phyloP scores from a whole-genome alignment of 2,113 vertebrate genomes.

The Aptenodytes patagonicus region DNA sequence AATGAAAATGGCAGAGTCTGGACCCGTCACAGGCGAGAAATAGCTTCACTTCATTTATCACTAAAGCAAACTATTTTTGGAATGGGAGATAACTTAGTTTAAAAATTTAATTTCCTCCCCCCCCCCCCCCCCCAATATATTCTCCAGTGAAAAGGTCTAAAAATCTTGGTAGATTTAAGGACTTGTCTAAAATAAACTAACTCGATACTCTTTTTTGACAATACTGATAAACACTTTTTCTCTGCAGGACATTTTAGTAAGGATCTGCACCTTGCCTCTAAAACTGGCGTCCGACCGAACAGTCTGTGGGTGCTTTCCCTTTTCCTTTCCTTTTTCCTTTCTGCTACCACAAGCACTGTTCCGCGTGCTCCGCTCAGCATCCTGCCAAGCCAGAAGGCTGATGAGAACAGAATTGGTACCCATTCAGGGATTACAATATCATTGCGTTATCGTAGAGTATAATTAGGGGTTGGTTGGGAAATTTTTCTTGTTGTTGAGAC shows the following conservation, averaged over 20 bases:
- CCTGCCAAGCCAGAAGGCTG: not conserved
- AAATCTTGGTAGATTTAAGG: not conserved
- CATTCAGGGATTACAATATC: not conserved
- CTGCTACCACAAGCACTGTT: not conserved
- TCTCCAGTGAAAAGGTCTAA: not conserved
- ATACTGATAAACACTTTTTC: not conserved
- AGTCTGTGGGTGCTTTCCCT: not conserved
- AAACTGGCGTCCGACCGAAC: not conserved
- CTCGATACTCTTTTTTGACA: not conserved
- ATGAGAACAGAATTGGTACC: not conserved
- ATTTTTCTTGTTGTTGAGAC: not conserved
- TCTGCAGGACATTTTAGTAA: not conserved
- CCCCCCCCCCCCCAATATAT: too few relatives aligned
- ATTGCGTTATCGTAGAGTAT: rapidly evolving
- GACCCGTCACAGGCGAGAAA: not conserved
- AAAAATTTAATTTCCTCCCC: not conserved
- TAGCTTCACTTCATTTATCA: not conserved
- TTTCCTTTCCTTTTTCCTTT: not conserved
- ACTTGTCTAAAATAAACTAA: not conserved
- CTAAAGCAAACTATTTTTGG: not conserved
- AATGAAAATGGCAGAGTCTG: not conserved
- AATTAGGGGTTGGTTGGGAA: not conserved
- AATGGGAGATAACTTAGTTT: not conserved
- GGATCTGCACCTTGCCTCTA: not conserved
- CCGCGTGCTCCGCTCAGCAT: not conserved